These are phyloP conservation scores for Heterodera schachtii DNA, from an alignment of 1,140 invertebrate genomes.

Conservation along the genomic window DNA sequence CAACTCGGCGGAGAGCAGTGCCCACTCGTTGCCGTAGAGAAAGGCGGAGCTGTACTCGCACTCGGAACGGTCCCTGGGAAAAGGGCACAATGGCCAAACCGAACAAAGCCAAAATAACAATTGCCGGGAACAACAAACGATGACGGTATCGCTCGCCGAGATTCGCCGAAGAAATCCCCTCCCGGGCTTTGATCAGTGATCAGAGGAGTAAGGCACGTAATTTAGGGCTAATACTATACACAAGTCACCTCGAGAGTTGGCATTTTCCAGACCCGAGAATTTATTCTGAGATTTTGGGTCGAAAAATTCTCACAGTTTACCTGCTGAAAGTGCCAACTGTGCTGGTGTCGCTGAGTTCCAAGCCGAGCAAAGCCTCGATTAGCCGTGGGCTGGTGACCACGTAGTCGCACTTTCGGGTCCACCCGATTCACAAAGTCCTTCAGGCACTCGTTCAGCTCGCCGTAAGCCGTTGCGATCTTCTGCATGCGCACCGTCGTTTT, in stretches of 20 bases:
- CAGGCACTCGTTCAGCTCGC: slow-evolving; percentile 76
- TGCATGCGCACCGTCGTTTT: slow-evolving; percentile 65
- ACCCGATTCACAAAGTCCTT: slow-evolving; percentile 79
- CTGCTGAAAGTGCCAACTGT: slow-evolving; percentile 79
- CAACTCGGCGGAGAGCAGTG: slow-evolving; percentile 76
- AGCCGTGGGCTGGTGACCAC: slow-evolving; percentile 77
- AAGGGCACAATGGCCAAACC: no score
- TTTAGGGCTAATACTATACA: no score
- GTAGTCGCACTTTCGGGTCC: slow-evolving; percentile 76
- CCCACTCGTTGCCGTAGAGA: slow-evolving; percentile 78
- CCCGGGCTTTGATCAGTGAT: no score
- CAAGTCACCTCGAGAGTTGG: no score
- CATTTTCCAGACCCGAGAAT: no score
- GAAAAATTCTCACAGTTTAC: slow-evolving; percentile 67
- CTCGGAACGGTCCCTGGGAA: slow-evolving; percentile 57
- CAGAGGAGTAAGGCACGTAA: no score
- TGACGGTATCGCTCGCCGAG: no score
- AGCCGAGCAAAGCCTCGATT: slow-evolving; percentile 77
- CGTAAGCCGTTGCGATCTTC: slow-evolving; percentile 72
- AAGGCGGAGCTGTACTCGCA: slow-evolving; percentile 73
- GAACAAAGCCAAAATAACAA: no score
- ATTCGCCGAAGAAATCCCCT: no score
- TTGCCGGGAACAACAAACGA: no score
- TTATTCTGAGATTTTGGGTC: no score
- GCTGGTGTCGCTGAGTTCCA: slow-evolving; percentile 75